Conservation (phyloP, 2,797 vertebrate genomes). For the Hippoglossus hippoglossus region DNA sequence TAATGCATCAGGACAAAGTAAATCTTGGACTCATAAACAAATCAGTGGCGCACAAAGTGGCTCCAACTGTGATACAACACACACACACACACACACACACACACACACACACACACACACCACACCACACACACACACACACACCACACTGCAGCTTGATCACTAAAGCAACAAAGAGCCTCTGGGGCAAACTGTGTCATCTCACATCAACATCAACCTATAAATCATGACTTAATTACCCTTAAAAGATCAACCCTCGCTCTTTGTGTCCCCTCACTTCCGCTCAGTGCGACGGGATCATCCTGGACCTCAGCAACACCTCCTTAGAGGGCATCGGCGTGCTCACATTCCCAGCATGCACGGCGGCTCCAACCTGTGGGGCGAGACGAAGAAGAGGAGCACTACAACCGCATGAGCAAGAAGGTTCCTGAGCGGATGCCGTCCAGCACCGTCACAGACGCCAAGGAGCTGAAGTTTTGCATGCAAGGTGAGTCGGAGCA, state of each 20-base stretch:
- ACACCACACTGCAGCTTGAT: neutral
- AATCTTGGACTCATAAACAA: conserved; percentile 18
- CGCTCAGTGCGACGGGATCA: conserved; percentile 91
- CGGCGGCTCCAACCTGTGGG: conserved; percentile 96
- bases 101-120: neutral
- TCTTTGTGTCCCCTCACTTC: neutral
- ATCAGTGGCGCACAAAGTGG: conserved; percentile 5
- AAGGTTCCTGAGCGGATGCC: conserved; percentile 85
- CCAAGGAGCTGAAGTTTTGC: conserved; percentile 95
- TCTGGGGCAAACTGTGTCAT: neutral
- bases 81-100: neutral
- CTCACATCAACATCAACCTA: neutral
- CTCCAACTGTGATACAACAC: neutral
- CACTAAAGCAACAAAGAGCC: neutral
- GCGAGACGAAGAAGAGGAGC: conserved; percentile 91
- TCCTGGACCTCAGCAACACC: conserved; percentile 90
- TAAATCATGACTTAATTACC: neutral
- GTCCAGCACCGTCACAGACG: conserved; percentile 85
- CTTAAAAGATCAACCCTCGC: neutral
- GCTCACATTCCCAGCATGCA: conserved; percentile 98
- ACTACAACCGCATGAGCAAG: conserved; percentile 92
- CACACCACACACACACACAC: neutral
- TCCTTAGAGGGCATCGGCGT: conserved; percentile 94
- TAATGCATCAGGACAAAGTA: conserved; percentile 31
- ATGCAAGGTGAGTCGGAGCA: conserved; percentile 88